These are phyloP conservation scores for Phengaris alcon DNA, from an alignment of 2,888 invertebrate species.

Conservation along the genomic window DNA sequence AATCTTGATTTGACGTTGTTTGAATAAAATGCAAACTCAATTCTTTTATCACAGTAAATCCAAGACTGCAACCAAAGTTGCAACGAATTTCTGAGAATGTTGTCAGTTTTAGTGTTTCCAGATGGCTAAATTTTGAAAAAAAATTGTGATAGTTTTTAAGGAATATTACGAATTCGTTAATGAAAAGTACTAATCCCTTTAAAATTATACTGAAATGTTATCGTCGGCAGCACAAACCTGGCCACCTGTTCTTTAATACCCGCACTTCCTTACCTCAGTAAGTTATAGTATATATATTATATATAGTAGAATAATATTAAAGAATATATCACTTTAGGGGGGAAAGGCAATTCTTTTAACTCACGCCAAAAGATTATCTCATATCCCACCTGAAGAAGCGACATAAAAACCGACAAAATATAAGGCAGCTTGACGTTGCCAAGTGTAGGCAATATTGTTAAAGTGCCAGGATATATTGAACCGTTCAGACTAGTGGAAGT, in stretches of 20 bases:
- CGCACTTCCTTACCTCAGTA: neutral
- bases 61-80: neutral
- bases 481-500: too few species aligned
- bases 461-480: neutral
- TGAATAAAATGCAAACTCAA: neutral
- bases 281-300: too few species aligned
- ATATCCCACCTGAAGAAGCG: neutral
- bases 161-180: too few species aligned
- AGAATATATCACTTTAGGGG: neutral
- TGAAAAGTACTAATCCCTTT: too few species aligned
- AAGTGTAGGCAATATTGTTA: too few species aligned
- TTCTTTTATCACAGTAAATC: neutral
- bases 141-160: neutral
- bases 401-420: neutral
- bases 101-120: neutral
- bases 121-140: neutral
- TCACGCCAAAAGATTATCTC: neutral
- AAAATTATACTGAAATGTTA: too few species aligned
- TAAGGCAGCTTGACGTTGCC: neutral
- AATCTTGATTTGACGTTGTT: neutral
- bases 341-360: slow-evolving; percentile 17
- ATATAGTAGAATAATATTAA: neutral
- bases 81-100: neutral
- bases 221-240: neutral
- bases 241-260: neutral